These are phyloP conservation scores for Cyprinella venusta DNA, from an alignment of 2,797 vertebrate species.

Conservation along the genomic window DNA sequence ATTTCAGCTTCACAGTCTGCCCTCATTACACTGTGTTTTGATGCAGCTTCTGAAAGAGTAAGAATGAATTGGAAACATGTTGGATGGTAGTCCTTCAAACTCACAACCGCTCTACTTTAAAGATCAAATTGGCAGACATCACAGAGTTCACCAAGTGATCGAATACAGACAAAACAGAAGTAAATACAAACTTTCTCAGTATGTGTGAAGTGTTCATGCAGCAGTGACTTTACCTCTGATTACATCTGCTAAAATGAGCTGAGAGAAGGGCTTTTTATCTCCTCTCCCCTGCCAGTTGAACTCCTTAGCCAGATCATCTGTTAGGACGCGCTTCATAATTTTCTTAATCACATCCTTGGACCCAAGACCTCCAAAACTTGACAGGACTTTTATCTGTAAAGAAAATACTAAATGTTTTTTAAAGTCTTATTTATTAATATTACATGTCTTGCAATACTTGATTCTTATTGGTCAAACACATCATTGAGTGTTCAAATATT, in stretches of 20 bases:
- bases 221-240: constrained; percentile 5
- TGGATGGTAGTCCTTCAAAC: not conserved
- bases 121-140: not conserved
- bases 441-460: not conserved
- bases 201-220: not conserved
- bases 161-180: not conserved
- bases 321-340: not conserved
- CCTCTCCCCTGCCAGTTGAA: constrained; percentile 22
- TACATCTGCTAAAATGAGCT: constrained; percentile 5
- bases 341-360: not conserved
- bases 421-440: not conserved
- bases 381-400: not conserved
- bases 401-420: not conserved
- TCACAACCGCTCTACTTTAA: not conserved
- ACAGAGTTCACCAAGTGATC: not conserved
- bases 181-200: not conserved
- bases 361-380: not conserved
- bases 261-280: not conserved
- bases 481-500: not conserved
- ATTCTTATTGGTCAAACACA: not conserved
- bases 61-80: not conserved
- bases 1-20: not conserved
- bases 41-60: constrained; percentile 9
- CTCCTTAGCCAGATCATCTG: not conserved
- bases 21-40: not conserved